These are phyloP conservation scores for Brachionus paranguensis DNA, from an alignment of 1,140 invertebrate genomes.

Conservation along the genomic window DNA sequence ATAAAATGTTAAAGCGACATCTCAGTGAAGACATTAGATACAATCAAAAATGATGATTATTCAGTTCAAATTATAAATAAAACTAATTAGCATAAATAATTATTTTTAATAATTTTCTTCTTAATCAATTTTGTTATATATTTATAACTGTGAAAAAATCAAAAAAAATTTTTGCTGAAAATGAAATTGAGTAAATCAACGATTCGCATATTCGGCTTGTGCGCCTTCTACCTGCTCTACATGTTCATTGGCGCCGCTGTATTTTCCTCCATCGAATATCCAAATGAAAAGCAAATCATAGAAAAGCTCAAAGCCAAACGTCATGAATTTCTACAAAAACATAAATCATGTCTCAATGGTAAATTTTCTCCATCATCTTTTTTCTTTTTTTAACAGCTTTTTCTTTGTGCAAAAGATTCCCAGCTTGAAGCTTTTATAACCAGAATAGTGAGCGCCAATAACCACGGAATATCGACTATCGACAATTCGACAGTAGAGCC, in stretches of 20 bases:
- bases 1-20: too few relatives aligned
- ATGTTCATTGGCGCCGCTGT: constrained; percentile 37
- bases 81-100: background rate
- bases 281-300: constrained; percentile 53
- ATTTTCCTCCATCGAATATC: constrained; percentile 23
- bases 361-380: constrained; percentile 20
- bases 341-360: constrained; percentile 62
- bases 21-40: background rate
- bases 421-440: constrained; percentile 68
- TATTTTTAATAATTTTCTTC: background rate
- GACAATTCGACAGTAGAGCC: constrained; percentile 67
- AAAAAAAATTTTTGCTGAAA: background rate
- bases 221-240: background rate
- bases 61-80: background rate
- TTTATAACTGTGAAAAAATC: background rate
- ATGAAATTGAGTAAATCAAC: constrained; percentile 34
- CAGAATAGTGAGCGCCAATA: constrained; percentile 67
- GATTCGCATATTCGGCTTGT: background rate
- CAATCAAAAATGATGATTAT: background rate
- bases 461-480: constrained; percentile 68
- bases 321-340: constrained; percentile 60
- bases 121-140: background rate
- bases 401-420: constrained; percentile 58
- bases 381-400: background rate
- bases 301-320: constrained; percentile 59